These are phyloP conservation scores for Heliconius sara DNA, from an alignment of 2,888 invertebrate species.

Conservation along the genomic window DNA sequence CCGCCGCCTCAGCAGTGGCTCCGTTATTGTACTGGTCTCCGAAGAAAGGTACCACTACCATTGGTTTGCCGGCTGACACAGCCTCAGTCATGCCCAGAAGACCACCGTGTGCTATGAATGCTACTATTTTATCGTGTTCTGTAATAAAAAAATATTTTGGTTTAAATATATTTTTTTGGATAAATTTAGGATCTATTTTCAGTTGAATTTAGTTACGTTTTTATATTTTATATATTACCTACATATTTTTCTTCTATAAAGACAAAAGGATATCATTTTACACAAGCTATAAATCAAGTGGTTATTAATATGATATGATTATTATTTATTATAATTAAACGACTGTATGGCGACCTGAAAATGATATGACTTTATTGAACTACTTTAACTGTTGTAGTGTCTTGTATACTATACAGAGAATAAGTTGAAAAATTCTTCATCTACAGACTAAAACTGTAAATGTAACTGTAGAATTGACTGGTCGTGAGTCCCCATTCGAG, in stretches of 20 bases:
- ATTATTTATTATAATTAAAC: background rate
- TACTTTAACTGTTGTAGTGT: background rate
- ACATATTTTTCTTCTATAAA: background rate
- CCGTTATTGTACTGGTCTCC: slow-evolving; percentile 86
- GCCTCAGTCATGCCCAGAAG: slow-evolving; percentile 86
- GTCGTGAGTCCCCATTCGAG: no score
- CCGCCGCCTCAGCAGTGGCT: slow-evolving; percentile 76
- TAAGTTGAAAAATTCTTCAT: no score
- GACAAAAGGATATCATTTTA: background rate
- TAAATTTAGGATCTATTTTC: background rate
- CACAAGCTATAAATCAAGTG: background rate
- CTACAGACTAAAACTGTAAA: no score
- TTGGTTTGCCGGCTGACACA: slow-evolving; percentile 85
- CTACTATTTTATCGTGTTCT: slow-evolving; percentile 85
- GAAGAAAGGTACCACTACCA: slow-evolving; percentile 85
- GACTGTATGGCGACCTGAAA: background rate
- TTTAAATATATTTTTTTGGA: background rate
- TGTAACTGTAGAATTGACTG: no score
- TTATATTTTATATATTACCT: no score
- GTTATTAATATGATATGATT: background rate
- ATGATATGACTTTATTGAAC: background rate
- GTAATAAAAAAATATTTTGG: slow-evolving; percentile 37
- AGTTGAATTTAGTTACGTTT: no score
- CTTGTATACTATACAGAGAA: no score
- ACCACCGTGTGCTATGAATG: slow-evolving; percentile 86